A percentile compares a stretch with the other conserved stretches of the same genome.
Evolutionary conservation across 2,113 vertebrate genomes (phyloP).

Genomic region (Halichoeres trimaculatus): DNA sequence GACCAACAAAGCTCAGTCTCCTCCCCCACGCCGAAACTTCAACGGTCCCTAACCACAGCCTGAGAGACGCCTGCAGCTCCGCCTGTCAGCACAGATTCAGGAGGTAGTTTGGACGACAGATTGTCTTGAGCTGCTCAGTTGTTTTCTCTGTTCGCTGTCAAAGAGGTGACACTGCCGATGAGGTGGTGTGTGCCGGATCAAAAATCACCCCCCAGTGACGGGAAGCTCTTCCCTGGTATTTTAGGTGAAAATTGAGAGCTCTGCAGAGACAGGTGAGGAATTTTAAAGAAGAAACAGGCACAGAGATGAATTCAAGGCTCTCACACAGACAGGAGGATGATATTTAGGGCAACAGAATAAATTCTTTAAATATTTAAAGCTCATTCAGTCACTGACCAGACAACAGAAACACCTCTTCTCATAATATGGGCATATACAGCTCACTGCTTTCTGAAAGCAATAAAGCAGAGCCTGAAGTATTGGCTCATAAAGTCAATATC

Average conservation of each 20-base stretch:
- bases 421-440: conserved; percentile 11
- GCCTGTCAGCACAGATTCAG: conserved; percentile 43
- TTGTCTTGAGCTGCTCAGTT: conserved; percentile 37
- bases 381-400: conserved; percentile 6
- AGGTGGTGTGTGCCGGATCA: conserved; percentile 87
- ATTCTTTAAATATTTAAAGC: conserved; percentile 19
- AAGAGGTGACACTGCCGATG: conserved; percentile 86
- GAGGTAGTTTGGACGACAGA: conserved; percentile 21
- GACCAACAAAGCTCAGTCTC: no score
- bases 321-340: conserved; percentile 19
- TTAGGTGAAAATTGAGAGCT: conserved; percentile 86
- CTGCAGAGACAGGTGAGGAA: conserved; percentile 84
- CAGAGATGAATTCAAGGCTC: background rate
- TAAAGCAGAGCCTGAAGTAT: conserved; percentile 42
- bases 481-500: conserved; percentile 40
- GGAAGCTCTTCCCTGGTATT: conserved; percentile 84
- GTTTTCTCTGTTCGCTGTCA: conserved; percentile 65
- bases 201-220: conserved; percentile 85
- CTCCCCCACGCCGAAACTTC: no score
- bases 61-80: background rate
- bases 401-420: conserved; percentile 3
- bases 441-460: conserved; percentile 21
- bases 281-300: conserved; percentile 82
- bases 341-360: conserved; percentile 43
- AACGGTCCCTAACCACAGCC: background rate